Base-by-base conservation (phyloP, 2,797 vertebrate genomes). In the Philypnodon macrostomus region DNA sequence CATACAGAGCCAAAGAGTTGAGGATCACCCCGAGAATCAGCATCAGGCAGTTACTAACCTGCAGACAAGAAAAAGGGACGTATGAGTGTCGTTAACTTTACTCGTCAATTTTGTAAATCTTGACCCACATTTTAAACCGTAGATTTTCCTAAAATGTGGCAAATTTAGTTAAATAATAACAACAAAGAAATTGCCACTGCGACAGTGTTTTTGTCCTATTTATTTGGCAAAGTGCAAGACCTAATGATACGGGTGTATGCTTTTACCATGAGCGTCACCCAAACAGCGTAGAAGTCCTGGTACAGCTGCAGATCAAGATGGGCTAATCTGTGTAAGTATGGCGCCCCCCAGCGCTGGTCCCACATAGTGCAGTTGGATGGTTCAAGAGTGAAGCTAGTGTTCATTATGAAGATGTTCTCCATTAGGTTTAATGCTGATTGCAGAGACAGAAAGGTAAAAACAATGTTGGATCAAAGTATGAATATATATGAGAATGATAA, bases 1-100 rank as follows among this genome's bases (percentile, higher is more conserved):
- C 91, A 0, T 95, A 98, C 29, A 98, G 86, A 0, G 95, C 95
- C 30, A 97, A 85, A 23, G 87, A 91, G 73, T 99, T 99, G 63
- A 98, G 90, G 53, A 89, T 88, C 77, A 95, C 91, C 11, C 97
- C 97, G 5, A 44, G 3, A 46, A 93, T 82, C 76, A 95, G 93
- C 84, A 98, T 95, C 37, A 91, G 53, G 6, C 81, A 82, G 59
- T 98, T 96, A 33, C 68, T 83, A 16, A 89, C 70, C 86, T 88
- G 68, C 27, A 44, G 16, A 14, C 1, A 11, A 30, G 13, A 14
- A 16, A 30, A 19, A 27, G 36, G 19, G 34, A 17, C n/a, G n/a
- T 27, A 23, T 60, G 79, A 68, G 10, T n/a, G n/a, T n/a, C n/a
- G n/a, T n/a, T n/a, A n/a, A n/a, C n/a, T n/a, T n/a, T n/a, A n/a